A percentile compares a stretch with the other conserved stretches of the same genome.
Conservation (phyloP, 2,113 vertebrate species). For the Callospermophilus lateralis region DNA sequence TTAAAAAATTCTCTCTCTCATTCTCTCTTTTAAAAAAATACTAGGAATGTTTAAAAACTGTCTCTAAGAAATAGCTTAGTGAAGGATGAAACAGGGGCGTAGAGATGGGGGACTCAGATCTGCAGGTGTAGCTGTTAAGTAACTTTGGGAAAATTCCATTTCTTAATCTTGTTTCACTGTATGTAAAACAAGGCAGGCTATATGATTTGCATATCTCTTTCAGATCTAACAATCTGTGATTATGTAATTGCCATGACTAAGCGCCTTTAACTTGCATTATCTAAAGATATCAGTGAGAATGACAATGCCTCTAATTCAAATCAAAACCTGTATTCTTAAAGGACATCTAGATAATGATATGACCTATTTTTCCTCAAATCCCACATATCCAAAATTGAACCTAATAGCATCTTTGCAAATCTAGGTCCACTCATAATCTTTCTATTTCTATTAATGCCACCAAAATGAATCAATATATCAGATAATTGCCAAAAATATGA, state of each 20-base stretch:
- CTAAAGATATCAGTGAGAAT: neutral
- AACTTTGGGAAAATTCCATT: constrained; percentile 15
- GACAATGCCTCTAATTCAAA: neutral
- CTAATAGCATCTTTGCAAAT: constrained; percentile 20
- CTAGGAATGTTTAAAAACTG: neutral
- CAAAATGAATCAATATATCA: neutral
- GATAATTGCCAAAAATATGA: neutral
- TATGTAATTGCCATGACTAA: constrained; percentile 8
- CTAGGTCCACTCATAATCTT: neutral
- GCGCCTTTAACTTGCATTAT: neutral
- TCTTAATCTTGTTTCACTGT: neutral
- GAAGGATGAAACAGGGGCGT: neutral
- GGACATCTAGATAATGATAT: neutral
- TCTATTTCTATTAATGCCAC: neutral
- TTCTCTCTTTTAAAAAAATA: too few relatives aligned
- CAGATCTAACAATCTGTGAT: constrained; percentile 30
- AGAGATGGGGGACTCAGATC: neutral
- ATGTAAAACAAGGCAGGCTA: neutral
- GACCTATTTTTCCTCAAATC: neutral
- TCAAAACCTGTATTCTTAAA: constrained; percentile 11
- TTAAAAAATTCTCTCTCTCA: too few relatives aligned
- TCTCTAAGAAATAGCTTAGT: neutral
- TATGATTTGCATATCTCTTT: constrained; percentile 12
- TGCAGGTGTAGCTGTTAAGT: neutral
- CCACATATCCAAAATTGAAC: constrained; percentile 27